These are phyloP conservation scores for Trissoscelio sp. DNA, from an alignment of 2,888 invertebrate species.

Conservation along the genomic window DNA sequence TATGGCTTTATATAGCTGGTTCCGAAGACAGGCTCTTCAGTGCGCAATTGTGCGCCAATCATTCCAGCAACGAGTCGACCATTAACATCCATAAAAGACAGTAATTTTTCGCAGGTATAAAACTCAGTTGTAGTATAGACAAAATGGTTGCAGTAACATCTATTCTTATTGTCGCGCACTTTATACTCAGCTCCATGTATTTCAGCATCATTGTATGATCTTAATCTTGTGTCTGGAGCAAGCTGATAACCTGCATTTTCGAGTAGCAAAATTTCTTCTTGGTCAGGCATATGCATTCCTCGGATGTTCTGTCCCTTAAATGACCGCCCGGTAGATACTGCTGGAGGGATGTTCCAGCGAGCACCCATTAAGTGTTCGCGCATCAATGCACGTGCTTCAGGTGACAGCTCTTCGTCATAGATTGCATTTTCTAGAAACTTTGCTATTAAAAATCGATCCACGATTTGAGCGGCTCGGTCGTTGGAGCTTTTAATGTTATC, in stretches of 20 bases:
- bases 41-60: not conserved
- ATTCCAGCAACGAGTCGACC: not conserved
- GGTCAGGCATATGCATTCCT: not conserved
- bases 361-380: not conserved
- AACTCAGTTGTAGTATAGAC: no score
- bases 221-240: not conserved
- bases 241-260: not conserved
- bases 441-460: conserved; percentile 29
- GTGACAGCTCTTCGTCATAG: not conserved
- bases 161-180: conserved; percentile 1
- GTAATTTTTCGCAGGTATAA: no score
- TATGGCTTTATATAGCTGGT: conserved; percentile 8
- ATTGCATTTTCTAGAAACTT: conserved; percentile 19
- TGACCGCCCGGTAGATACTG: not conserved
- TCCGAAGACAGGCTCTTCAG: not conserved
- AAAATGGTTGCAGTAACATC: conserved; percentile 6
- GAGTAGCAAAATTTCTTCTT: not conserved
- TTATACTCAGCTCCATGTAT: conserved; percentile 30
- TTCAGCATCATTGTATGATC: not conserved
- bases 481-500: conserved; percentile 25
- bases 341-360: not conserved
- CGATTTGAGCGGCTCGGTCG: conserved; percentile 33
- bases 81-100: not conserved
- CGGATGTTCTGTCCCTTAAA: not conserved
- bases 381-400: conserved; percentile 2